Evolutionary conservation across 2,113 vertebrate genomes (phyloP).

Genomic region (Meleagris gallopavo): DNA sequence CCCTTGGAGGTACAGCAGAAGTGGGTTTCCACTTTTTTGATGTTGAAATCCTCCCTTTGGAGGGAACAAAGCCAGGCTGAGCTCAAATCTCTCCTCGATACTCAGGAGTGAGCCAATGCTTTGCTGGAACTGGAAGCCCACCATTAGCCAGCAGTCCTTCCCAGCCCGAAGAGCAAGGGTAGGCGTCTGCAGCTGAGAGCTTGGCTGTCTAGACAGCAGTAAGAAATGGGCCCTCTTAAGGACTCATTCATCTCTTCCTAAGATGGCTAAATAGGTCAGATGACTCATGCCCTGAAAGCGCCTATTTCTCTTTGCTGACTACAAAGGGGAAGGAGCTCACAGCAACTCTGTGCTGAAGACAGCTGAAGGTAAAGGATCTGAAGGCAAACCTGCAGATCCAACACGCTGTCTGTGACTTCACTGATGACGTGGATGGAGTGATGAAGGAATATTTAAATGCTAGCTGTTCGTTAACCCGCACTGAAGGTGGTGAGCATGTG

Average conservation of each 20-base stretch:
- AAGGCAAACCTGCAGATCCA: not conserved
- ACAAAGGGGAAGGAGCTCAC: not conserved
- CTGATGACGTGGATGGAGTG: not conserved
- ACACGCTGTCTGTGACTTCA: not conserved
- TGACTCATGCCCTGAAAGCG: constrained; percentile 56
- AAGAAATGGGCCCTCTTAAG: constrained; percentile 44
- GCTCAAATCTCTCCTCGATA: not conserved
- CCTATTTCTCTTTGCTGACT: constrained; percentile 14
- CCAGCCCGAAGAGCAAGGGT: not conserved
- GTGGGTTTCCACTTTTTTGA: not conserved
- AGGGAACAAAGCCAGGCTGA: not conserved
- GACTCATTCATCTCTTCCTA: constrained; percentile 48
- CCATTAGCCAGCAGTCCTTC: not conserved
- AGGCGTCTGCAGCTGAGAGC: constrained; percentile 29
- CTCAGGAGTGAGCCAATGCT: not conserved
- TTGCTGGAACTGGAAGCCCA: not conserved
- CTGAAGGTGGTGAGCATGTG: accelerated
- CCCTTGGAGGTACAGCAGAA: not conserved
- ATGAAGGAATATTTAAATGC: not conserved
- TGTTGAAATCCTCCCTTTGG: not conserved
- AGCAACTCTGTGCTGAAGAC: not conserved
- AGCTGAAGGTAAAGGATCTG: not conserved
- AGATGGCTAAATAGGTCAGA: constrained; percentile 67
- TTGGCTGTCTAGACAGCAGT: constrained; percentile 55
- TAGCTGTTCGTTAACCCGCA: accelerated